Conservation (phyloP, 2,797 vertebrate species). For the Tinamus major region DNA sequence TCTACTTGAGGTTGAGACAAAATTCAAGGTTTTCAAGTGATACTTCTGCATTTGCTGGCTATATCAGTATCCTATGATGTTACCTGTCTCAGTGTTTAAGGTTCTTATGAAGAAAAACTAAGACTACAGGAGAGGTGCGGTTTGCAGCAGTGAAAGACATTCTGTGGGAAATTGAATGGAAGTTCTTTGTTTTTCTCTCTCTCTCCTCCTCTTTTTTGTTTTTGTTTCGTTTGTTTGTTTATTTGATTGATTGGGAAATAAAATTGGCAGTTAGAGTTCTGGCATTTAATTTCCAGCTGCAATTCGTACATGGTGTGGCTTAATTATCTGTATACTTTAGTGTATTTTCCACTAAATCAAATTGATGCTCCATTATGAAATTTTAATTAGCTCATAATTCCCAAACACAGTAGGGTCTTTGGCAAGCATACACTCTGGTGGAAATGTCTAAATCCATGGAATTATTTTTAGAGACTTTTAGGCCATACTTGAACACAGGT, state of each 20-base stretch:
- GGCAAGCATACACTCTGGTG: too few relatives aligned
- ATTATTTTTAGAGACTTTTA: background rate
- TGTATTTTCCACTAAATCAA: background rate
- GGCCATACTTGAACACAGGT: background rate
- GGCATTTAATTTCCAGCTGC: background rate
- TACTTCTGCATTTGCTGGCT: background rate
- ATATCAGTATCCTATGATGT: background rate
- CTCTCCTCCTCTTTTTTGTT: background rate
- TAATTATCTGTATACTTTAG: background rate
- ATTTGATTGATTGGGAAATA: background rate
- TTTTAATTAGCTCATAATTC: background rate
- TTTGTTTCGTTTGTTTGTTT: too few relatives aligned
- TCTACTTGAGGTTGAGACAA: background rate
- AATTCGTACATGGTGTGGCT: background rate
- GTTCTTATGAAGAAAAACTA: background rate
- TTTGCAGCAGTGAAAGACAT: background rate
- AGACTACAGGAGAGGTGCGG: background rate
- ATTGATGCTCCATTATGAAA: background rate
- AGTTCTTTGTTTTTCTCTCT: fast-evolving
- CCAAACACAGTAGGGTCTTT: background rate
- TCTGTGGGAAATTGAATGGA: background rate
- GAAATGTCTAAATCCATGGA: background rate
- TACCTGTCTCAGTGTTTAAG: background rate
- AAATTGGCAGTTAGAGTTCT: background rate
- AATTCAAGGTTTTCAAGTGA: background rate